Evolutionary conservation across 2,888 invertebrate genomes (phyloP).

Genomic region (Eledona agricola): DNA sequence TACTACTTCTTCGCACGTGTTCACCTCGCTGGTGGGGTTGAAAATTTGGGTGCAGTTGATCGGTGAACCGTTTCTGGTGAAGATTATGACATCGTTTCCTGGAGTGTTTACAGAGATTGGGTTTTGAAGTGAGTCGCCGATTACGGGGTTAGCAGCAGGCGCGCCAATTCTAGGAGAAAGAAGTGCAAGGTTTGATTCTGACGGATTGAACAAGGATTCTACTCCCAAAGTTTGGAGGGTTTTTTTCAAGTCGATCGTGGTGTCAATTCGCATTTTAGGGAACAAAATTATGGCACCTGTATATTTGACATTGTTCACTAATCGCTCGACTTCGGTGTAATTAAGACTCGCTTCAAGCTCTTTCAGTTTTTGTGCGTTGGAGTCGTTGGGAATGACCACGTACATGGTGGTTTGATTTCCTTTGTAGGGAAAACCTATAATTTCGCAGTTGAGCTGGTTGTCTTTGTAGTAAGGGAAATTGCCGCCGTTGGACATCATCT

Average conservation of each 20-base stretch:
- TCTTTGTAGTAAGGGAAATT: slow-evolving; percentile 68
- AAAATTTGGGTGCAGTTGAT: slow-evolving; percentile 53
- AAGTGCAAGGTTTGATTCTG: slow-evolving; percentile 73
- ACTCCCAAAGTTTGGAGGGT: slow-evolving; percentile 70
- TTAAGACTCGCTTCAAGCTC: slow-evolving; percentile 65
- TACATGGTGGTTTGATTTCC: slow-evolving; percentile 73
- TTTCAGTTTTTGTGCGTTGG: slow-evolving; percentile 62
- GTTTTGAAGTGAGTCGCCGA: slow-evolving; percentile 21
- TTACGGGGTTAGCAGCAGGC: slow-evolving; percentile 5
- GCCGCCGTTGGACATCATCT: slow-evolving; percentile 75
- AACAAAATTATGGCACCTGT: slow-evolving; percentile 68
- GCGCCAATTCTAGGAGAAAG: slow-evolving; percentile 63
- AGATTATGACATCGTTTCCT: slow-evolving; percentile 45
- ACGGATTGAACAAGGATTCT: slow-evolving; percentile 69
- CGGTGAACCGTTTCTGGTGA: slow-evolving; percentile 42
- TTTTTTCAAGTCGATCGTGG: slow-evolving; percentile 66
- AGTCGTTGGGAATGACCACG: slow-evolving; percentile 69
- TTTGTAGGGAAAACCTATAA: slow-evolving; percentile 77
- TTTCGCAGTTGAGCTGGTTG: slow-evolving; percentile 65
- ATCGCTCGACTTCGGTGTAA: slow-evolving; percentile 62
- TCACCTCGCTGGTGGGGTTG: slow-evolving; percentile 47
- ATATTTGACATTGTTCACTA: slow-evolving; percentile 64
- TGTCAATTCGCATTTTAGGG: slow-evolving; percentile 78
- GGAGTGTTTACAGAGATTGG: slow-evolving; percentile 17
- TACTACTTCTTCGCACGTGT: slow-evolving; percentile 45